These are phyloP conservation scores for Podarcis raffonei DNA, from an alignment of 2,113 vertebrate species.

Conservation along the genomic window DNA sequence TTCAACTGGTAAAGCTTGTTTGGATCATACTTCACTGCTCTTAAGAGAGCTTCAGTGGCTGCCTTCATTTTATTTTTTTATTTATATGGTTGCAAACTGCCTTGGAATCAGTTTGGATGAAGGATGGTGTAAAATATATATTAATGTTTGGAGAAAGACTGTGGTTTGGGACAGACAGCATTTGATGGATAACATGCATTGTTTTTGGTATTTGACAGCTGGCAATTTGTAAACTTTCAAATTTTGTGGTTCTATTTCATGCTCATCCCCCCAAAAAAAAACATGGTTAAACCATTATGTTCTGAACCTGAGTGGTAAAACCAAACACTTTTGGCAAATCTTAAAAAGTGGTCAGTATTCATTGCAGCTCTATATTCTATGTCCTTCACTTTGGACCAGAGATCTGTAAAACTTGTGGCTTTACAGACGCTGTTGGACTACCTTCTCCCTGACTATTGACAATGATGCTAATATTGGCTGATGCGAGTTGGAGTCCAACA, in stretches of 20 bases:
- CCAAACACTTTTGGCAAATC: not conserved
- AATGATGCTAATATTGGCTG: too few relatives aligned
- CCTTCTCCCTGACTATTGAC: slow-evolving; percentile 19
- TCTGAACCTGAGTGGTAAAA: not conserved
- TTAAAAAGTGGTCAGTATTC: slow-evolving; percentile 36
- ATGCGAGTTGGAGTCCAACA: too few relatives aligned
- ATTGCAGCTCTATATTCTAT: slow-evolving; percentile 1
- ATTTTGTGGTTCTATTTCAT: not conserved
- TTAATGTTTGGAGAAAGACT: not conserved
- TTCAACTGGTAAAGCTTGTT: not conserved
- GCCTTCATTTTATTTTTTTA: not conserved
- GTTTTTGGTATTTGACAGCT: not conserved
- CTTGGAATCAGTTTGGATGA: not conserved
- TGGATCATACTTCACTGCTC: not conserved
- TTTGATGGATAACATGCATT: rapidly evolving
- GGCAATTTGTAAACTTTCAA: not conserved
- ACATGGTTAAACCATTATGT: not conserved
- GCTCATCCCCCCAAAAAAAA: not conserved
- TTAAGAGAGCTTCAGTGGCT: not conserved
- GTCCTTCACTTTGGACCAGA: not conserved
- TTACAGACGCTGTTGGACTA: too few relatives aligned
- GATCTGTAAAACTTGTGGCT: too few relatives aligned
- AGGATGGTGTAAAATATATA: not conserved
- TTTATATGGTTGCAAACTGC: not conserved
- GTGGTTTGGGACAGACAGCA: not conserved